phyloP scores from a whole-genome alignment of 1,140 invertebrate species.

The Sinella curviseta region DNA sequence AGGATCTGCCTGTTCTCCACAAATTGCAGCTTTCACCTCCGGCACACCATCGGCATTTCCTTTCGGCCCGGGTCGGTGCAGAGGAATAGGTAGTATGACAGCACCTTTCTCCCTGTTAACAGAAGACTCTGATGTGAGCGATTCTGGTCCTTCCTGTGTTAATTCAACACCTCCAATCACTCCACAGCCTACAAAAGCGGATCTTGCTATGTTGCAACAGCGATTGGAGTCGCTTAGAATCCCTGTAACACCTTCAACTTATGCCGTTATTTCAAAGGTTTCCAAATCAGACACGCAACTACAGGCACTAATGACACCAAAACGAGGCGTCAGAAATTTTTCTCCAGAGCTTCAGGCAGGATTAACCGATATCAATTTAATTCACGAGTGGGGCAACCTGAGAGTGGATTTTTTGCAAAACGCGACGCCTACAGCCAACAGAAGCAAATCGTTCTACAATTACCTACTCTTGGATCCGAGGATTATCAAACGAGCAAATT shows the following conservation, averaged over 20 bases:
- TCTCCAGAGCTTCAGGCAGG: slow-evolving; percentile 35
- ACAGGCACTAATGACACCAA: not conserved
- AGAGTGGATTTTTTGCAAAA: slow-evolving; percentile 40
- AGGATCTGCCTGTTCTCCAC: not conserved
- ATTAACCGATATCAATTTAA: slow-evolving; percentile 30
- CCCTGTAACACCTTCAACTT: slow-evolving; percentile 38
- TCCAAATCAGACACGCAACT: not conserved
- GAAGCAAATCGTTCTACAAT: slow-evolving; percentile 46
- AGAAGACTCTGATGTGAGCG: not conserved
- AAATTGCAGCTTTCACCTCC: no score
- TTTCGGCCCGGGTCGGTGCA: not conserved
- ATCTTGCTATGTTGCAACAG: slow-evolving; percentile 11
- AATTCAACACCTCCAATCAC: slow-evolving; percentile 28
- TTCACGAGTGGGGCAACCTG: slow-evolving; percentile 34
- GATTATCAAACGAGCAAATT: slow-evolving; percentile 44
- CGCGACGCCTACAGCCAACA: not conserved
- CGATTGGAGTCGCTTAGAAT: slow-evolving; percentile 25
- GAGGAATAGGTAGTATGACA: slow-evolving; percentile 4
- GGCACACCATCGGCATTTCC: not conserved
- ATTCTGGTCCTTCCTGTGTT: not conserved
- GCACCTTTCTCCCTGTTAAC: not conserved
- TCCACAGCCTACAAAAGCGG: slow-evolving; percentile 14
- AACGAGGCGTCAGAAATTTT: not conserved
- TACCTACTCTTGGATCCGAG: slow-evolving; percentile 46
- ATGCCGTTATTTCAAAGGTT: slow-evolving; percentile 36